Conservation (phyloP, 2,797 vertebrate genomes). For the Crenuchus spilurus region DNA sequence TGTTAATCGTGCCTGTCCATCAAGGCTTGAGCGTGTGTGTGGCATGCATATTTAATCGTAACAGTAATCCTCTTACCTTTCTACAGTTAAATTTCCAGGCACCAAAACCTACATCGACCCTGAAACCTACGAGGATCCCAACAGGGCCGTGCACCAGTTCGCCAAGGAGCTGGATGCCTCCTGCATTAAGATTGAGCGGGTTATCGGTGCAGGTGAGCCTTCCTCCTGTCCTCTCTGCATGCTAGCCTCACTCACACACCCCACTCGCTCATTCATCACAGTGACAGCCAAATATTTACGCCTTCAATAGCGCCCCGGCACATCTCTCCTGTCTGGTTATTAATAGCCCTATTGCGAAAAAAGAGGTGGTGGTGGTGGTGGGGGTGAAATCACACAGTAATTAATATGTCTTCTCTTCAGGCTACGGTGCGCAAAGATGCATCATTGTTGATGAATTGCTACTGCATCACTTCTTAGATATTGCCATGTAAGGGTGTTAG, state of each 20-base stretch:
- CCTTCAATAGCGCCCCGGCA: constrained; percentile 68
- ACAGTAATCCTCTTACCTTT: constrained; percentile 97
- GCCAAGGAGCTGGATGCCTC: constrained; percentile 99
- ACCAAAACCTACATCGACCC: constrained; percentile 99
- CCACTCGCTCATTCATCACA: constrained; percentile 84
- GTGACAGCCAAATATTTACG: constrained; percentile 91
- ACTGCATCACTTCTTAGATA: constrained; percentile 68
- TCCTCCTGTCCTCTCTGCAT: constrained; percentile 70
- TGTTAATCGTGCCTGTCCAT: constrained; percentile 43
- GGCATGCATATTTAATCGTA: constrained; percentile 88
- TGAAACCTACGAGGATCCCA: constrained; percentile 98
- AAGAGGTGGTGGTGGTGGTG: neutral
- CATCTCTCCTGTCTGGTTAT: constrained; percentile 61
- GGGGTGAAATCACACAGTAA: constrained; percentile 66
- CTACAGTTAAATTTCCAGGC: constrained; percentile 99
- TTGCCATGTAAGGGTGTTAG: constrained; percentile 69
- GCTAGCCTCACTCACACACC: constrained; percentile 63
- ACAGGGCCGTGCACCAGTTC: constrained; percentile 99
- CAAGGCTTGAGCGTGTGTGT: constrained; percentile 57
- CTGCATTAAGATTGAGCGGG: constrained; percentile 98
- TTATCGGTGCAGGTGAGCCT: constrained; percentile 96
- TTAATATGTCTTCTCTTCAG: constrained; percentile 65
- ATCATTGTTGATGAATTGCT: constrained; percentile 71
- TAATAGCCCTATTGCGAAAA: constrained; percentile 65
- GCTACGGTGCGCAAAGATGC: constrained; percentile 54